Percentiles rank a stretch among this genome's conserved stretches.
Evolutionary conservation across 2,797 vertebrate genomes (phyloP).

Genomic region (Pipistrellus kuhlii): DNA sequence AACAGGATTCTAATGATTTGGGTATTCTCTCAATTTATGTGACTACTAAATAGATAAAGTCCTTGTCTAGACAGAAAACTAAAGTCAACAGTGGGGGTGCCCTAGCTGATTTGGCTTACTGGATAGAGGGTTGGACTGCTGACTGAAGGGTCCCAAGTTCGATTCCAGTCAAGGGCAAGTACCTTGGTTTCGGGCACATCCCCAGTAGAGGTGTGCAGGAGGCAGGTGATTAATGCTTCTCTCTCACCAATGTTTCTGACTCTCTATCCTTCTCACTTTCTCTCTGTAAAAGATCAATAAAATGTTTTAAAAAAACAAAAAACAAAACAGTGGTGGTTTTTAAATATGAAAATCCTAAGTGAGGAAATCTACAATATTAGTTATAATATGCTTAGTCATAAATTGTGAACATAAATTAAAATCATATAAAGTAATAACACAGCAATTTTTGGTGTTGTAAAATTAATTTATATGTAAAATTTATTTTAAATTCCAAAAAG

Average conservation of each 20-base stretch:
- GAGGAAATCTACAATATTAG: neutral
- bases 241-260: too few species aligned
- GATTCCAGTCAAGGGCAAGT: too few species aligned
- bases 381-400: neutral
- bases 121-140: too few species aligned
- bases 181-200: too few species aligned
- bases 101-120: too few species aligned
- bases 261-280: too few species aligned
- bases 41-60: neutral
- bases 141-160: too few species aligned
- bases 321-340: neutral
- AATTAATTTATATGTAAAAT: neutral
- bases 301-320: too few species aligned
- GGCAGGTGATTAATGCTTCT: too few species aligned
- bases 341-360: neutral
- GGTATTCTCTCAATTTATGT: neutral
- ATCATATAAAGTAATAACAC: neutral
- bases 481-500: neutral
- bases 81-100: neutral
- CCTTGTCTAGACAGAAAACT: neutral
- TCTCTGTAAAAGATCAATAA: too few species aligned
- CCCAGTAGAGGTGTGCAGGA: too few species aligned
- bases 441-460: neutral
- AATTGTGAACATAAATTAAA: constrained; percentile 15
- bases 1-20: neutral